Percentiles rank a stretch among this genome's conserved stretches.
These are phyloP conservation scores for Eolophus roseicapilla DNA, from an alignment of 2,113 vertebrate genomes.

Conservation along the genomic window DNA sequence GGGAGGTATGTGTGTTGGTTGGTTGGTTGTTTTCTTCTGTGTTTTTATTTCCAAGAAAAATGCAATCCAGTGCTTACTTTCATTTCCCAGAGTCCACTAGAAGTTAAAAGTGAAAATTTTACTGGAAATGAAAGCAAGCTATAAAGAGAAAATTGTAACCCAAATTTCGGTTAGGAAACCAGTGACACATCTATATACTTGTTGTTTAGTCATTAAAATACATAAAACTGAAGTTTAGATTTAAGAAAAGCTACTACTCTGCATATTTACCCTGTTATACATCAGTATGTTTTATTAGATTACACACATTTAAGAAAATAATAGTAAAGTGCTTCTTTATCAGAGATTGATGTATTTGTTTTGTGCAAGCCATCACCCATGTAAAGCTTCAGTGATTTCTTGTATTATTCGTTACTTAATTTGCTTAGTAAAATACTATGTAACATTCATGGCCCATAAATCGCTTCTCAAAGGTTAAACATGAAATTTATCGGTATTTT, in stretches of 20 bases:
- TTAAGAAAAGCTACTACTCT: not conserved
- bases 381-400: conserved; percentile 7
- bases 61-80: not conserved
- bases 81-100: not conserved
- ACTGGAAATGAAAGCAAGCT: not conserved
- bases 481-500: not conserved
- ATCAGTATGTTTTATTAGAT: not conserved
- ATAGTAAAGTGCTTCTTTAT: not conserved
- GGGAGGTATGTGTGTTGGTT: fast-evolving
- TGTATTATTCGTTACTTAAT: conserved; percentile 23
- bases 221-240: not conserved
- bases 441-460: conserved; percentile 39
- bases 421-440: conserved; percentile 52
- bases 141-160: not conserved
- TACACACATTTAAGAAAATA: not conserved
- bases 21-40: not conserved
- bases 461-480: not conserved
- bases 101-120: not conserved
- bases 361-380: not conserved
- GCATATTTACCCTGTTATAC: not conserved
- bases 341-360: not conserved
- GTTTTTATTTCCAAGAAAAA: not conserved
- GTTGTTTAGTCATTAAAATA: not conserved
- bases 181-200: not conserved
- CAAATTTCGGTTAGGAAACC: not conserved